Evolutionary conservation across 2,888 invertebrate species (phyloP).

Genomic region (Chloroclysta siterata): DNA sequence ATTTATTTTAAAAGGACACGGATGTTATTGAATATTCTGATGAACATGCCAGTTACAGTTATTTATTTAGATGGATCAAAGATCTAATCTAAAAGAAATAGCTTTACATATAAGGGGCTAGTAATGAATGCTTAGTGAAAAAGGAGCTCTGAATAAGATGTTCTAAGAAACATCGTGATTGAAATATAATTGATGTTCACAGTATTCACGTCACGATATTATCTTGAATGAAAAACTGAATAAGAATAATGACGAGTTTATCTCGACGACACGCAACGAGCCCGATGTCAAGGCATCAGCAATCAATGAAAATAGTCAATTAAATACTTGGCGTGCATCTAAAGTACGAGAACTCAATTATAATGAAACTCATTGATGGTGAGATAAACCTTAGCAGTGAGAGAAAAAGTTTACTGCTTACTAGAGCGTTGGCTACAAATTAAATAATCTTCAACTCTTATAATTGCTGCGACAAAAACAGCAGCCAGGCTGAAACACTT

Average conservation of each 20-base stretch:
- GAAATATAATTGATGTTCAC: conserved; percentile 21
- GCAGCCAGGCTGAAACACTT: background rate
- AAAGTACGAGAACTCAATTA: conserved; percentile 40
- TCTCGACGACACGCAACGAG: conserved; percentile 50
- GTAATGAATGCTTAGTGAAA: conserved; percentile 11
- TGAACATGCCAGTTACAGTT: conserved; percentile 49
- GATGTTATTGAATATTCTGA: conserved; percentile 43
- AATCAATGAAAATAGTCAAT: conserved; percentile 69
- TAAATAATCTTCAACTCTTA: background rate
- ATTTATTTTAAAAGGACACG: too few species aligned
- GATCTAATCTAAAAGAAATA: conserved; percentile 43
- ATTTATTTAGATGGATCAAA: conserved; percentile 4
- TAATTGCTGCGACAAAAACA: background rate
- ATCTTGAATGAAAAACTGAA: conserved; percentile 28
- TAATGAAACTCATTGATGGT: conserved; percentile 46
- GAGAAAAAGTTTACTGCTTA: conserved; percentile 1
- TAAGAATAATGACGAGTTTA: conserved; percentile 39
- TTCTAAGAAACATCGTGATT: conserved; percentile 7
- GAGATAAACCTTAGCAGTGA: conserved; percentile 40
- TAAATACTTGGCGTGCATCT: conserved; percentile 47
- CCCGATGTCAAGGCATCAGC: conserved; percentile 58
- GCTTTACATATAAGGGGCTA: conserved; percentile 32
- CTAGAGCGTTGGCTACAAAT: conserved; percentile 5
- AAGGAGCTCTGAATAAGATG: conserved; percentile 1
- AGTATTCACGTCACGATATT: conserved; percentile 14